Conservation (phyloP, 2,797 vertebrate species). For the Zalophus californianus region DNA sequence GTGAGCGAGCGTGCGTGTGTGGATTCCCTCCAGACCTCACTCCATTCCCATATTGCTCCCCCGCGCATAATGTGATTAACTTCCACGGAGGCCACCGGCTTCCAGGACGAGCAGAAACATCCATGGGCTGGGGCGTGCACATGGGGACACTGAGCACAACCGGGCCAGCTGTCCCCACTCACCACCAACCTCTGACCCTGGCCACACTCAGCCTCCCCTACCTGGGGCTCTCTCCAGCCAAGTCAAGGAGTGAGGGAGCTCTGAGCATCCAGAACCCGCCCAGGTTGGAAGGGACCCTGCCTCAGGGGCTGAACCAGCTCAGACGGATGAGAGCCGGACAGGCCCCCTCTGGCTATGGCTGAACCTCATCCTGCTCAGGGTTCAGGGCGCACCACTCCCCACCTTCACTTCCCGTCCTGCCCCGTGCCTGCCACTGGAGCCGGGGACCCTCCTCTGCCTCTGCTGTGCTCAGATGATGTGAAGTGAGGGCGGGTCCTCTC, state of each 20-base stretch:
- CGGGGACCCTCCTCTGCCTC: background rate
- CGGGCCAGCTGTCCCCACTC: background rate
- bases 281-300: slow-evolving; percentile 20
- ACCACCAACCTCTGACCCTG: slow-evolving; percentile 27
- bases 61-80: slow-evolving; percentile 74
- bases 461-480: background rate
- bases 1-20: background rate
- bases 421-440: background rate
- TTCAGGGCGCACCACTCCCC: no score
- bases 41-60: slow-evolving; percentile 74
- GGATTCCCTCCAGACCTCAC: slow-evolving; percentile 71
- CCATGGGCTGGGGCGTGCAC: background rate
- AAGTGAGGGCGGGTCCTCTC: background rate
- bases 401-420: background rate
- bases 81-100: slow-evolving; percentile 64
- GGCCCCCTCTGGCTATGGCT: background rate
- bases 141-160: background rate
- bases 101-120: slow-evolving; percentile 16
- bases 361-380: background rate
- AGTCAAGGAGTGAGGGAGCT: background rate
- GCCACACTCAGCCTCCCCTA: background rate
- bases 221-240: background rate
- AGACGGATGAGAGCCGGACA: background rate
- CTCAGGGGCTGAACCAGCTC: background rate
- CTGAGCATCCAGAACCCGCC: background rate